phyloP scores from a whole-genome alignment of 1,140 invertebrate species.

The Aleiodes sp. region DNA sequence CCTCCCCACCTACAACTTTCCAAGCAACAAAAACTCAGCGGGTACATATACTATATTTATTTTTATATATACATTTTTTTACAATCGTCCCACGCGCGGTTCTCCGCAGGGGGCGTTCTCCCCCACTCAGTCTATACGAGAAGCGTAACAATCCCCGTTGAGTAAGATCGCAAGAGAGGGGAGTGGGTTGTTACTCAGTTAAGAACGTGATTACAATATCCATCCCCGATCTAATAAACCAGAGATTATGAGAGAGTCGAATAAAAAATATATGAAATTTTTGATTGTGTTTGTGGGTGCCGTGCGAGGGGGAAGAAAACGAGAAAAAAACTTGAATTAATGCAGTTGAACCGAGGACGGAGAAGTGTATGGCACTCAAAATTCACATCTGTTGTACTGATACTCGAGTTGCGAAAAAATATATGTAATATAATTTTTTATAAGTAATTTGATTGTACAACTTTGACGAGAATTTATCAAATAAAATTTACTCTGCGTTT shows the following conservation, averaged over 20 bases:
- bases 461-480: slow-evolving; percentile 11
- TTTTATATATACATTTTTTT: neutral
- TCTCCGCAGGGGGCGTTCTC: slow-evolving; percentile 14
- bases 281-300: neutral
- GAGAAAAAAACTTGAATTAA: slow-evolving; percentile 13
- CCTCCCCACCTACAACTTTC: neutral
- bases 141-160: neutral
- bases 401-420: neutral
- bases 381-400: slow-evolving; percentile 10
- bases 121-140: neutral
- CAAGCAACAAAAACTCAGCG: slow-evolving; percentile 47
- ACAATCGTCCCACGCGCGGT: slow-evolving; percentile 25
- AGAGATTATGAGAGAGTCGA: slow-evolving; percentile 8
- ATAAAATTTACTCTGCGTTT: slow-evolving; percentile 17
- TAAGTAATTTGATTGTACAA: slow-evolving; percentile 7
- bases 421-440: slow-evolving; percentile 16
- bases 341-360: neutral
- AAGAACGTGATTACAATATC: slow-evolving; percentile 61
- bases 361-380: neutral
- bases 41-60: slow-evolving; percentile 31
- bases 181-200: slow-evolving; percentile 54
- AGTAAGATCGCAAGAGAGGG: slow-evolving; percentile 34
- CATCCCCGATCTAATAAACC: slow-evolving; percentile 53
- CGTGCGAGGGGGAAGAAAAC: neutral
- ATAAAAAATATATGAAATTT: slow-evolving; percentile 13